A percentile compares a stretch with the other conserved stretches of the same genome.
phyloP scores from a whole-genome alignment of 2,113 vertebrate species.

The Gymnogyps californianus region DNA sequence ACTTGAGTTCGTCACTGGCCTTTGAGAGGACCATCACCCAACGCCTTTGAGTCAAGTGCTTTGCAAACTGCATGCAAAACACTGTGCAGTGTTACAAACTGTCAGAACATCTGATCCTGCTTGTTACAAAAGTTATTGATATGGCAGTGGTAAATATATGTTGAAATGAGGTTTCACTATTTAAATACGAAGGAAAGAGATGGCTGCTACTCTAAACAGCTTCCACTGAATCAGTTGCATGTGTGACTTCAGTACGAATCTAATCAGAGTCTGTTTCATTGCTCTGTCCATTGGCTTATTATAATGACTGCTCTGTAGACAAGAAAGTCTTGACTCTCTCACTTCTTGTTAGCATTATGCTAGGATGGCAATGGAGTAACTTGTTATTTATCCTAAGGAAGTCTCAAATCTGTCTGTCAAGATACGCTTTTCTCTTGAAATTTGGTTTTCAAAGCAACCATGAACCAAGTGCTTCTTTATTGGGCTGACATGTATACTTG shows the following conservation, averaged over 20 bases:
- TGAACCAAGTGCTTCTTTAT: not conserved
- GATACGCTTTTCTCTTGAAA: not conserved
- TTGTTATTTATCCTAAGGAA: not conserved
- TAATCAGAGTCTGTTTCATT: not conserved
- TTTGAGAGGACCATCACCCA: not conserved
- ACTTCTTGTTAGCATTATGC: not conserved
- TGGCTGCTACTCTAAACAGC: not conserved
- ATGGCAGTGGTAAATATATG: not conserved
- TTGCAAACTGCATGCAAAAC: not conserved
- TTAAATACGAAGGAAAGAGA: not conserved
- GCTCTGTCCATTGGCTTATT: not conserved
- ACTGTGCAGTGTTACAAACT: fast-evolving
- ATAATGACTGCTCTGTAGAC: not conserved
- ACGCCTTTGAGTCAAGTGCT: not conserved
- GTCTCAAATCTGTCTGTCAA: not conserved
- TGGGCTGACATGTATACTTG: not conserved
- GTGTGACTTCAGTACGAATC: not conserved
- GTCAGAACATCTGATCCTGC: not conserved
- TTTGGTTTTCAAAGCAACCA: not conserved
- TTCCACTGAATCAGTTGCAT: not conserved
- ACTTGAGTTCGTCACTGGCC: not conserved
- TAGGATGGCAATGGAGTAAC: not conserved
- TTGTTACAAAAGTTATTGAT: not conserved
- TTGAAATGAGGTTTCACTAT: not conserved
- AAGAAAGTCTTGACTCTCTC: not conserved